phyloP scores from a whole-genome alignment of 2,797 vertebrate genomes.

The Schizopygopsis pylzovi region DNA sequence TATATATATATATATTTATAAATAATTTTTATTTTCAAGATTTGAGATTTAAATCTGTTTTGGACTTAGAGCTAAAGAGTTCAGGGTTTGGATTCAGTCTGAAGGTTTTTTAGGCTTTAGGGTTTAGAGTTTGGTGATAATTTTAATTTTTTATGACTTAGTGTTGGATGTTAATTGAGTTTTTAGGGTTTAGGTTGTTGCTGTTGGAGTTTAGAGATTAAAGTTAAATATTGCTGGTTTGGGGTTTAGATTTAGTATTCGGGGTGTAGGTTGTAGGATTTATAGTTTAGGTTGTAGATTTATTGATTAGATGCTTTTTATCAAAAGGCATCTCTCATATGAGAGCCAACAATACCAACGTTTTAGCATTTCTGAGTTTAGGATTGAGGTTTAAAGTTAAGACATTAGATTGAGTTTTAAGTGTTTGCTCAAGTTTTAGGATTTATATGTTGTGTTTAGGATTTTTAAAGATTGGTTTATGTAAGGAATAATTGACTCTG shows the following conservation, averaged over 20 bases:
- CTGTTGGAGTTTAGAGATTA: neutral
- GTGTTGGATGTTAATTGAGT: neutral
- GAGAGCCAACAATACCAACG: neutral
- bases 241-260: neutral
- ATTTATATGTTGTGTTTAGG: no score
- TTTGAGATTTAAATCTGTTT: no score
- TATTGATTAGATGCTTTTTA: neutral
- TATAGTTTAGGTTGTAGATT: neutral
- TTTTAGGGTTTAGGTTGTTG: neutral
- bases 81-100: neutral
- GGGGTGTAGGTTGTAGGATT: neutral
- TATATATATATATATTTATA: no score
- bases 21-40: no score
- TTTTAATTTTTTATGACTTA: neutral
- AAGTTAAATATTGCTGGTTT: neutral
- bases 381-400: neutral
- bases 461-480: no score
- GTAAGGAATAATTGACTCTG: no score
- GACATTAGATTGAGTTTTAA: neutral
- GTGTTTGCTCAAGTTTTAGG: neutral
- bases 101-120: neutral
- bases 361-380: neutral
- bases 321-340: neutral
- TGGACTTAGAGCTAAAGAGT: no score
- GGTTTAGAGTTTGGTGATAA: neutral